Conservation (phyloP, 1,140 invertebrate species). For the Lasaia peninsularis region DNA sequence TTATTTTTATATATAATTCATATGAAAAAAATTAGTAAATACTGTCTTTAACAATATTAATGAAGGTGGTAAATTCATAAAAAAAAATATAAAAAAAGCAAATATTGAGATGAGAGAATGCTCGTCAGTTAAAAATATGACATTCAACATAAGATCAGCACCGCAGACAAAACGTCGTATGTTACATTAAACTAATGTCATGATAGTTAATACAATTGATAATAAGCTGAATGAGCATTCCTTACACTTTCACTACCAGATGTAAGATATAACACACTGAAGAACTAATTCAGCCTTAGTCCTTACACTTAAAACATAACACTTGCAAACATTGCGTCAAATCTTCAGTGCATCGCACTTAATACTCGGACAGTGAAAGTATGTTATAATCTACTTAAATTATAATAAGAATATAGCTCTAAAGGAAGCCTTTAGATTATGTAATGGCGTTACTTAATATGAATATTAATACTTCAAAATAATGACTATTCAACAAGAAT, state of each 20-base stretch:
- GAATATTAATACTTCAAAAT: constrained; percentile 27
- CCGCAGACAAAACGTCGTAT: constrained; percentile 31
- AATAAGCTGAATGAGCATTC: constrained; percentile 1
- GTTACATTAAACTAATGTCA: constrained; percentile 38
- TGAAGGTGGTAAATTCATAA: constrained; percentile 50
- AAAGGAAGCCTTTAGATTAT: constrained; percentile 3
- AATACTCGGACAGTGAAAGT: no score
- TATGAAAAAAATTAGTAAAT: constrained; percentile 67
- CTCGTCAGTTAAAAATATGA: constrained; percentile 31
- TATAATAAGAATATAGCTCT: constrained; percentile 1
- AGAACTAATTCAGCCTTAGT: no score
- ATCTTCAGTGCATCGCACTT: no score
- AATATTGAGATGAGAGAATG: constrained; percentile 36
- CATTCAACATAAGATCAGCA: constrained; percentile 32
- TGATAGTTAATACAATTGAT: constrained; percentile 14
- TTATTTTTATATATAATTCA: constrained; percentile 63
- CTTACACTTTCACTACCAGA: not conserved
- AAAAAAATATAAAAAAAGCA: constrained; percentile 38
- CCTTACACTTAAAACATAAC: no score
- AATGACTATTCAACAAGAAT: constrained; percentile 13
- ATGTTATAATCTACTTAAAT: constrained; percentile 1
- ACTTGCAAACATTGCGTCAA: no score
- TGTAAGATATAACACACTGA: no score
- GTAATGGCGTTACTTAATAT: constrained; percentile 13
- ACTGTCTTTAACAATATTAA: constrained; percentile 69